Percentiles rank a stretch among this genome's conserved stretches.
phyloP scores from a whole-genome alignment of 92 coral and sea anemone species.

The Nematostella vectensis region DNA sequence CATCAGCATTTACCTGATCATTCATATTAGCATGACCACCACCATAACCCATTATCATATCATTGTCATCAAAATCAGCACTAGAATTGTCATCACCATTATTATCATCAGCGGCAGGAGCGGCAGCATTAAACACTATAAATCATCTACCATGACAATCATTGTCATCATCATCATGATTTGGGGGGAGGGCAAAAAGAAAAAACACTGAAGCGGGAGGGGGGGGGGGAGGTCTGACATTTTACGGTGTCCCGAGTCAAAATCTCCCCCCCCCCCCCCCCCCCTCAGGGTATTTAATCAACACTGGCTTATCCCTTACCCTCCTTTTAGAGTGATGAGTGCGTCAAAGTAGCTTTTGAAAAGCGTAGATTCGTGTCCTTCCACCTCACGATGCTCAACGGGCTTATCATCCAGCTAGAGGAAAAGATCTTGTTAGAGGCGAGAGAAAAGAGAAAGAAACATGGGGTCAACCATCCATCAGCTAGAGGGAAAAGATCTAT shows the following conservation, averaged over 20 bases:
- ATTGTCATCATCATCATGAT: constrained; percentile 1
- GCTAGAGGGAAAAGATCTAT: too few relatives aligned
- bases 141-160: neutral
- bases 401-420: constrained; percentile 33
- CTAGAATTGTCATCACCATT: neutral
- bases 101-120: neutral
- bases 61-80: neutral
- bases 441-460: too few relatives aligned
- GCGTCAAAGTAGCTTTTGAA: constrained; percentile 37
- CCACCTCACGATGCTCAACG: constrained; percentile 43
- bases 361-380: constrained; percentile 22
- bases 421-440: neutral
- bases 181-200: neutral
- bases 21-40: neutral
- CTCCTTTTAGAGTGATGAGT: constrained; percentile 27
- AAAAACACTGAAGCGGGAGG: too few relatives aligned
- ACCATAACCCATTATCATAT: neutral
- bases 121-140: neutral
- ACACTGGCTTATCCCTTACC: constrained; percentile 18
- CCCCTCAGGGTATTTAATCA: neutral
- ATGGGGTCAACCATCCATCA: too few relatives aligned
- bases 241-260: too few relatives aligned
- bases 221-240: too few relatives aligned
- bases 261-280: too few relatives aligned
- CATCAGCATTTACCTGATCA: neutral